A percentile compares a stretch with the other conserved stretches of the same genome.
Evolutionary conservation across 1,140 invertebrate genomes (phyloP).

Genomic region (Euura saliciscinereae): DNA sequence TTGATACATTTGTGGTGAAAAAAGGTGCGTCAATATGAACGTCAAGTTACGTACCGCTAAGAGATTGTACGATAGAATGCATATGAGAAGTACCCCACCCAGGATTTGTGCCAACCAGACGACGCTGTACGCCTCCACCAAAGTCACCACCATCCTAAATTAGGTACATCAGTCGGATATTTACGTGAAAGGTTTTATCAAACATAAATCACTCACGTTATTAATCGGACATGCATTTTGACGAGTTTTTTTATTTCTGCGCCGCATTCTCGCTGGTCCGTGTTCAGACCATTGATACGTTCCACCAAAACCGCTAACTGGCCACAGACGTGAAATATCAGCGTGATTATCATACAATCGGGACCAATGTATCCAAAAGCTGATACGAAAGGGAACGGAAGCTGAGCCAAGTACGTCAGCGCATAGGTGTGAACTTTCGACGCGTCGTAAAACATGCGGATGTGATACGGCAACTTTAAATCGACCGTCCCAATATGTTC

Average conservation of each 20-base stretch:
- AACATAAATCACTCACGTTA: not conserved
- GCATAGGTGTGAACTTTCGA: constrained; percentile 19
- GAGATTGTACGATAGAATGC: constrained; percentile 17
- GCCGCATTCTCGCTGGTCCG: not conserved
- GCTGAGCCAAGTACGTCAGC: constrained; percentile 21
- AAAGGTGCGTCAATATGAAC: too few species aligned
- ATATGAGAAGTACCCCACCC: not conserved
- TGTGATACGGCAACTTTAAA: constrained; percentile 27
- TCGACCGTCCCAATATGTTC: constrained; percentile 21
- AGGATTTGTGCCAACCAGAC: not conserved
- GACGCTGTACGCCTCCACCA: too few species aligned
- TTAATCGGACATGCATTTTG: not conserved
- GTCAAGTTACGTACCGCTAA: constrained; percentile 13
- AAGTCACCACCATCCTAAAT: not conserved
- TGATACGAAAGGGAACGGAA: constrained; percentile 22
- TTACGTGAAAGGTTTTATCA: not conserved
- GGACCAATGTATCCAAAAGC: constrained; percentile 18
- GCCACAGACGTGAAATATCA: constrained; percentile 16
- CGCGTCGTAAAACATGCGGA: constrained; percentile 22
- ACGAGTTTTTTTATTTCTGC: not conserved
- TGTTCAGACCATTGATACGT: constrained; percentile 10
- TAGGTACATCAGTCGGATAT: not conserved
- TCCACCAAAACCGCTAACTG: constrained; percentile 11
- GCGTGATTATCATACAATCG: constrained; percentile 9
- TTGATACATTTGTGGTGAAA: not conserved